Evolutionary conservation across 2,888 invertebrate species (phyloP), one percentile per base, ranked within the genome.

Genomic region (Scotopteryx bipunctaria): DNA sequence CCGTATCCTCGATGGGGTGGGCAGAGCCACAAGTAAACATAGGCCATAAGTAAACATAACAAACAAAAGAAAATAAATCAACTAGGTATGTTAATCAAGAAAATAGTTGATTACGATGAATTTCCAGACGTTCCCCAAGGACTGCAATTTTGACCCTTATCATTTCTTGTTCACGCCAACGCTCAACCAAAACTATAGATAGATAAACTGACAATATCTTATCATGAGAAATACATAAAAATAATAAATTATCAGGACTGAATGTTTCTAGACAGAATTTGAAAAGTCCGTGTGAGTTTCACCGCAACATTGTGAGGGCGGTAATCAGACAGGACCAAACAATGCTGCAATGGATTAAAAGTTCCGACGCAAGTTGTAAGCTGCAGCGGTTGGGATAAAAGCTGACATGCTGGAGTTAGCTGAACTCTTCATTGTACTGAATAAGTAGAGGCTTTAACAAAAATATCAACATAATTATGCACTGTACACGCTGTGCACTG

Each of bases 341-440:
- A 82, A 83, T 81, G 73, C 67, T 66, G 69, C 83, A 79, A 70
- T 72, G 83, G 85, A 86, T 85, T 84, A 82, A 83, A 86, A 85
- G 78, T 84, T 83, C 70, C 58, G 59, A 64, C 44, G 41, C 35
- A 66, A 70, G 67, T 61, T 45, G 66, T 47, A 62, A 70, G 64
- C 50, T 51, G 42, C 21, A 37, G 57, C 53, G 47, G 15, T 41
- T 37, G 37, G 31, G 27, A 38, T 43, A 40, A 51, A 41, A 19
- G 42, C 36, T 49, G 45, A 45, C 49, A 46, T 42, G 32, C 43
- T 19, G 36, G 16, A 53, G 38, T 48, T 44, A 33, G 27, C 8
- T 48, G 38, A 53, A 53, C 53, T 53, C 47, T 38, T 37, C 29
- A 33, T 48, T 48, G 27, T 35, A 37, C 17, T 16, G 11, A 42